Conservation (phyloP, 2,888 invertebrate species). For the Lasioglossum marginatum region DNA sequence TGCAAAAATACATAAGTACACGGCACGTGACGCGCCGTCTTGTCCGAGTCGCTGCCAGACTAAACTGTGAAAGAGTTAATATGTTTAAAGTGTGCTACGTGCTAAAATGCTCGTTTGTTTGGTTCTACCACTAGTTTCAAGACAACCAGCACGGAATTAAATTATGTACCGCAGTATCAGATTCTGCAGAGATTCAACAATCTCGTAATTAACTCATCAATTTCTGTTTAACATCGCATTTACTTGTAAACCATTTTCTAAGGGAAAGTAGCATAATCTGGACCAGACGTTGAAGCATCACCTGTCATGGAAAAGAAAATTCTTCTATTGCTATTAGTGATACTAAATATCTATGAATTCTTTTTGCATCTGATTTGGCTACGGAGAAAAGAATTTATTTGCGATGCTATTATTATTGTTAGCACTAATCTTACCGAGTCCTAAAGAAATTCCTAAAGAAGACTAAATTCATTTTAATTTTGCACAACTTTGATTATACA, state of each 20-base stretch:
- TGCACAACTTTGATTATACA: not conserved
- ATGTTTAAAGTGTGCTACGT: not conserved
- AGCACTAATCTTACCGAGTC: too few relatives aligned
- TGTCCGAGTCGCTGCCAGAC: not conserved
- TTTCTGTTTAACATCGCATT: not conserved
- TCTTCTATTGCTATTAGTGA: not conserved
- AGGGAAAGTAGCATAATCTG: not conserved
- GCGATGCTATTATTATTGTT: too few relatives aligned
- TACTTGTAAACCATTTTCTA: not conserved
- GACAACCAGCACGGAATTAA: not conserved
- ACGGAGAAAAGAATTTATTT: too few relatives aligned
- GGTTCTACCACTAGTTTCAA: not conserved
- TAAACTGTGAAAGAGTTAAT: slow-evolving; percentile 6
- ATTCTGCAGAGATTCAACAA: not conserved
- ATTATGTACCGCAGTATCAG: not conserved
- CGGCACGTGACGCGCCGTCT: not conserved
- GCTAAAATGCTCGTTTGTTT: slow-evolving; percentile 5
- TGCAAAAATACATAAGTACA: not conserved
- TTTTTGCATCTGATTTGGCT: too few relatives aligned
- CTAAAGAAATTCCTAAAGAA: not conserved
- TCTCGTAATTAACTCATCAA: not conserved
- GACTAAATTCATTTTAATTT: not conserved
- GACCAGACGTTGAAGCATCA: not conserved
- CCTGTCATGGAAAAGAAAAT: not conserved
- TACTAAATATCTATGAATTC: too few relatives aligned